Evolutionary conservation across 2,888 invertebrate genomes (phyloP), one percentile per base, ranked within the genome.

Genomic region (Schizaphis graminum): DNA sequence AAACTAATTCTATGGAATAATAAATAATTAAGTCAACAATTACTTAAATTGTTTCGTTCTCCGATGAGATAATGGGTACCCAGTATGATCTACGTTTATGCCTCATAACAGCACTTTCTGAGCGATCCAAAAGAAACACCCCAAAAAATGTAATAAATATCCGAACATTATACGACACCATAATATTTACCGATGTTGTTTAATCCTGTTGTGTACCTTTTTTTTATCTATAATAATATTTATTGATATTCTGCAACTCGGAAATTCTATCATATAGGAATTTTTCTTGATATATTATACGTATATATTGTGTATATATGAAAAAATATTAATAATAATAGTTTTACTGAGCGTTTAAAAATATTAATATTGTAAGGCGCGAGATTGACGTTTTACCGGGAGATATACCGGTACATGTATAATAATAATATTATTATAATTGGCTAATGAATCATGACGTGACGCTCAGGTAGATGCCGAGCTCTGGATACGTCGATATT

Each of bases 401-500:
- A 85, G 85, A 91, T 92, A 67, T 92, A 92, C 92, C 47, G 86
- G 57, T 49, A 67, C 28, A 56, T 35, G 35, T n/a, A n/a, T 57
- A 57, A 44, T 35, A 49, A 92, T 53, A 92, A 67, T 87, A 92
- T 53, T 89, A 85, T 57, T 49, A 93, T 93, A 93, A 93, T 93
- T 93, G 93, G 93, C 93, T 93, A 93, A 93, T 93, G 93, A 93
- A 93, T 93, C 93, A 93, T 44, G 84, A 85, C 84, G 44, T 57
- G 93, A 84, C 89, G 67, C 41, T 35, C 89, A 41, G 84, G 89
- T 89, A 93, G 35, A 44, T 35, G 49, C 41, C 67, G 85, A 93
- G 90, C 90, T 93, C 93, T 90, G 93, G 90, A 93, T 93, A 93
- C 93, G 93, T 93, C 93, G 89, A 89, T 49, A 93, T 93, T 90